Evolutionary conservation across 2,797 vertebrate species (phyloP), one percentile per base, ranked within the genome.

Genomic region (Pelodytes ibericus): DNA sequence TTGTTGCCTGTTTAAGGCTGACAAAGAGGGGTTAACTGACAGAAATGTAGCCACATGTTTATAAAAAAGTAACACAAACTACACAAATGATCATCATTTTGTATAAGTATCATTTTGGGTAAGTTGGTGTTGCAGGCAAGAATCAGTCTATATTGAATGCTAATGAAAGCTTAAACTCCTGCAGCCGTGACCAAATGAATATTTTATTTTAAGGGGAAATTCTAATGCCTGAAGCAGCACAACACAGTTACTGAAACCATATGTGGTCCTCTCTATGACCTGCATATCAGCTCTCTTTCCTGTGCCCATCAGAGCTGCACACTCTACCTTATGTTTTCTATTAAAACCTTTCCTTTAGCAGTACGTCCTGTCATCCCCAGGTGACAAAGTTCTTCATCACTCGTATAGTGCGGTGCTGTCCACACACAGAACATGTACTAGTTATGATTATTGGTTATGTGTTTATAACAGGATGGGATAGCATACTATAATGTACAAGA

Each of bases 201-300:
- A 36, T 75, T 56, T 66, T 71, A 47, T 49, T 29, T 66, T 51
- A 13, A 13, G 13, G 13, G 22, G 57, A 27, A 27, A 53, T 29
- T 26, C 10, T 41, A 30, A 71, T 65, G 76, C 76, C 76, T 73
- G 53, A 3, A 73, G 76, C 76, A 68, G 13, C 71, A 60, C 36
- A 30, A 29, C 44, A 44, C 39, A 69, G 27, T 79, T 73, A 79
- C 41, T 79, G 57, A 73, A 79, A 79, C 70, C 76, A 79, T 79
- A 73, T 79, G 76, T 79, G 70, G 63, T 63, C 67, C 70, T 73
- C 63, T 63, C 39, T 61, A 15, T 79, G 76, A 73, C 71, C 76
- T 69, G 64, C 57, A 30, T 69, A 73, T 68, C 63, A 62, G 69
- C 13, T 68, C 47, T 56, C 59, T 73, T 67, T 67, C 44, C 56